These are phyloP conservation scores for Perithous albicinctus DNA, from an alignment of 2,888 invertebrate species.

Conservation along the genomic window DNA sequence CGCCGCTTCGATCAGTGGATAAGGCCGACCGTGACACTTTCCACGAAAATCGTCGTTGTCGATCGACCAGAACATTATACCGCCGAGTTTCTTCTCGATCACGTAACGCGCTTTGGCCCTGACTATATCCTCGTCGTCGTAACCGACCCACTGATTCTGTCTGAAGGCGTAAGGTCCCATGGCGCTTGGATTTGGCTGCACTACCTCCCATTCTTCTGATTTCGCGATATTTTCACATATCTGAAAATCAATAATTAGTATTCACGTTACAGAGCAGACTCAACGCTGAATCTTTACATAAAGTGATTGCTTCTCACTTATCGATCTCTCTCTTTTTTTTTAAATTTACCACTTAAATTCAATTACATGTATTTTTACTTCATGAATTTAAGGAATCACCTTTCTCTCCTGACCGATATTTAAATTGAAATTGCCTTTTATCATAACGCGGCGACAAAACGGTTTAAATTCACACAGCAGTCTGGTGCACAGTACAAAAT, in stretches of 20 bases:
- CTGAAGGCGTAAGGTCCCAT: conserved; percentile 96
- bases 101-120: conserved; percentile 94
- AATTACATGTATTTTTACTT: too few relatives aligned
- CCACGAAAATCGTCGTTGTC: conserved; percentile 98
- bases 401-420: too few relatives aligned
- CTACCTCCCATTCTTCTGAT: conserved; percentile 93
- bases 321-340: too few relatives aligned
- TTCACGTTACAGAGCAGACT: too few relatives aligned
- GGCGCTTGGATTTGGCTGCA: conserved; percentile 91
- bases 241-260: conserved; percentile 84
- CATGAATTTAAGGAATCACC: too few relatives aligned
- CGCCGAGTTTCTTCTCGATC: conserved; percentile 93
- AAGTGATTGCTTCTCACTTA: too few relatives aligned
- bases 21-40: conserved; percentile 93
- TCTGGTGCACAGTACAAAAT: too few relatives aligned
- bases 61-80: conserved; percentile 97
- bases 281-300: too few relatives aligned
- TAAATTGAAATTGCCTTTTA: too few relatives aligned
- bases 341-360: too few relatives aligned
- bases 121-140: conserved; percentile 94
- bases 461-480: too few relatives aligned
- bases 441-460: too few relatives aligned
- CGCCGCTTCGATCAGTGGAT: conserved; percentile 96
- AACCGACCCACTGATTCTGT: conserved; percentile 97
- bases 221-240: conserved; percentile 93